A percentile compares a stretch with the other conserved stretches of the same genome.
phyloP scores from a whole-genome alignment of 2,888 invertebrate genomes.

The Drosophila stalkeri region DNA sequence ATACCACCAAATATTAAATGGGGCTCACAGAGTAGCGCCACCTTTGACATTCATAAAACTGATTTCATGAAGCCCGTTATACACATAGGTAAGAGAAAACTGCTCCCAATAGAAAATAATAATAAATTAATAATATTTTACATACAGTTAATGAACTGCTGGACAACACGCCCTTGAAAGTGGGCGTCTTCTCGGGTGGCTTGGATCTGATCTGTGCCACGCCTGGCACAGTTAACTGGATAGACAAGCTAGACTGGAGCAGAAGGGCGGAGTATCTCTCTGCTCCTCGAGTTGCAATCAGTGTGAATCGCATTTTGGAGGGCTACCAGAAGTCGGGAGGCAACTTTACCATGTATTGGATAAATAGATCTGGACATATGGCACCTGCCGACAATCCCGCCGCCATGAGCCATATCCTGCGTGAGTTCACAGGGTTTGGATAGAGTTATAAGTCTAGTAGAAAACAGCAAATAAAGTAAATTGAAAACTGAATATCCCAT shows the following conservation, averaged over 20 bases:
- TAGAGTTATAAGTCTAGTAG: conserved; percentile 10
- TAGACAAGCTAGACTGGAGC: conserved; percentile 90
- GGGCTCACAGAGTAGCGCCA: conserved; percentile 87
- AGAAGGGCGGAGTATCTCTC: conserved; percentile 87
- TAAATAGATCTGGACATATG: conserved; percentile 84
- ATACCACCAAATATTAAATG: conserved; percentile 89
- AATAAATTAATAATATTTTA: conserved; percentile 40
- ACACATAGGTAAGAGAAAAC: conserved; percentile 86
- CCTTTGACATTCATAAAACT: conserved; percentile 87
- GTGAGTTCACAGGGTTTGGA: conserved; percentile 81
- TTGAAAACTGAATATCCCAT: conserved; percentile 4
- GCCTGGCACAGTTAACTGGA: conserved; percentile 91
- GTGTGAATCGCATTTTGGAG: conserved; percentile 88
- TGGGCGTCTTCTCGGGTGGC: conserved; percentile 91
- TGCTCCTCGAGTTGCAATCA: conserved; percentile 87
- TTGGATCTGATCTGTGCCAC: conserved; percentile 94
- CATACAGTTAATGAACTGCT: conserved; percentile 89
- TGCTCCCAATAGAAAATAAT: background rate
- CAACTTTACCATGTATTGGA: conserved; percentile 83
- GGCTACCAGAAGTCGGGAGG: conserved; percentile 90
- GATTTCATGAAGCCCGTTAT: conserved; percentile 94
- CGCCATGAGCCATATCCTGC: conserved; percentile 88
- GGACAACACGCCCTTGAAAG: conserved; percentile 88
- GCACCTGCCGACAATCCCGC: conserved; percentile 90
- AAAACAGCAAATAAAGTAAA: conserved; percentile 11